Evolutionary conservation across 2,888 invertebrate species (phyloP), one percentile per base, ranked within the genome.

Genomic region (Trichogramma dendrolimi): DNA sequence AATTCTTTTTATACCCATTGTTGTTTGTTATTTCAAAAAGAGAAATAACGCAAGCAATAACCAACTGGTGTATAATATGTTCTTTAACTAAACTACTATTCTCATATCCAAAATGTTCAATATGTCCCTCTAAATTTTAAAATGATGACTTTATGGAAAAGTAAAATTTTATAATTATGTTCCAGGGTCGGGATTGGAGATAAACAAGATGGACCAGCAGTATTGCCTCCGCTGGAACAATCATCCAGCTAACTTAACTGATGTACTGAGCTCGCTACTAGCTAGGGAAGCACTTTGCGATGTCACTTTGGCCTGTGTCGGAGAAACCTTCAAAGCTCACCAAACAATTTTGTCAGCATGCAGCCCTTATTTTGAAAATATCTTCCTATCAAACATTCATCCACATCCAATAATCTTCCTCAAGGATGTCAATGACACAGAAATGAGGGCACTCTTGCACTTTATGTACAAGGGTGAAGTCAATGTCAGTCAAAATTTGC

Each of bases 181-280:
- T 76, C 72, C 74, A 76, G 74, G 75, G 75, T 75, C 72, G 74
- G 75, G 71, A 73, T 73, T 73, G 77, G 75, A 71, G 74, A 75
- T 76, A 76, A 74, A 73, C 76, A 84, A 82, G 80, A 86, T 86
- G 86, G 85, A 88, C 85, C 90, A 88, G 85, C 92, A 93, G 85
- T 94, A 92, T 84, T 92, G 92, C 84, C 87, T 94, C 81, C 90
- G 92, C 85, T 94, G 93, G 93, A 92, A 93, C 86, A 94, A 93
- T 85, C 93, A 93, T 84, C 92, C 91, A 79, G 89, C 85, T 83
- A 93, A 93, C 83, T 85, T 94, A 82, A 92, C 92, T 79, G 92
- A 92, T 83, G 92, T 93, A 78, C 86, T 93, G 75, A 90, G 90
- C 78, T 91, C 91, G 79, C 85, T 93, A 78, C 84, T 93, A 76